A percentile compares a stretch with the other conserved stretches of the same genome.
Evolutionary conservation across 2,113 vertebrate species (phyloP).

Genomic region (Esox niger): DNA sequence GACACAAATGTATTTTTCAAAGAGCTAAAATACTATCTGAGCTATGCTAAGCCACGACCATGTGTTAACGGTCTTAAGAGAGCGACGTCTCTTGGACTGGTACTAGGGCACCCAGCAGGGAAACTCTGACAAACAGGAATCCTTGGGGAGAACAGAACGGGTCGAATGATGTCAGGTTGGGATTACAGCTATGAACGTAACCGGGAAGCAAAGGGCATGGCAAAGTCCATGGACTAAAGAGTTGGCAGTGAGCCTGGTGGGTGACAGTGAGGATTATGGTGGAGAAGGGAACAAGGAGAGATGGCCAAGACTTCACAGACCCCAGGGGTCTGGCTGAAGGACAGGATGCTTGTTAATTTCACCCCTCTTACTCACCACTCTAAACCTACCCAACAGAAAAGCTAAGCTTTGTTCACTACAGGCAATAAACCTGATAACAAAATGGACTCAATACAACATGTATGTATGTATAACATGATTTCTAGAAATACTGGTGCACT

Average conservation of each 20-base stretch:
- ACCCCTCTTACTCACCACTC: too few relatives aligned
- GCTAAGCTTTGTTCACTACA: too few relatives aligned
- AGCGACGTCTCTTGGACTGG: background rate
- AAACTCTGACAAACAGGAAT: background rate
- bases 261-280: background rate
- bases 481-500: too few relatives aligned
- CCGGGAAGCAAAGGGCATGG: background rate
- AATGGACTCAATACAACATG: too few relatives aligned
- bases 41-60: conserved; percentile 1
- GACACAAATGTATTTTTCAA: background rate
- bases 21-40: background rate
- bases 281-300: background rate
- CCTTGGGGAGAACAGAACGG: background rate
- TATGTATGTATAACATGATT: too few relatives aligned
- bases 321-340: background rate
- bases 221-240: background rate
- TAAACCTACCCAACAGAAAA: too few relatives aligned
- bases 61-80: background rate
- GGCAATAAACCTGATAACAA: too few relatives aligned
- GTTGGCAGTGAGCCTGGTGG: background rate
- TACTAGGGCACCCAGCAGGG: too few relatives aligned
- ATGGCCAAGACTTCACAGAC: background rate
- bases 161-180: conserved; percentile 1
- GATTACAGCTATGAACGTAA: background rate
- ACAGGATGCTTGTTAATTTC: background rate